Conservation (phyloP, 1,140 invertebrate species). For the Lineus longissimus region DNA sequence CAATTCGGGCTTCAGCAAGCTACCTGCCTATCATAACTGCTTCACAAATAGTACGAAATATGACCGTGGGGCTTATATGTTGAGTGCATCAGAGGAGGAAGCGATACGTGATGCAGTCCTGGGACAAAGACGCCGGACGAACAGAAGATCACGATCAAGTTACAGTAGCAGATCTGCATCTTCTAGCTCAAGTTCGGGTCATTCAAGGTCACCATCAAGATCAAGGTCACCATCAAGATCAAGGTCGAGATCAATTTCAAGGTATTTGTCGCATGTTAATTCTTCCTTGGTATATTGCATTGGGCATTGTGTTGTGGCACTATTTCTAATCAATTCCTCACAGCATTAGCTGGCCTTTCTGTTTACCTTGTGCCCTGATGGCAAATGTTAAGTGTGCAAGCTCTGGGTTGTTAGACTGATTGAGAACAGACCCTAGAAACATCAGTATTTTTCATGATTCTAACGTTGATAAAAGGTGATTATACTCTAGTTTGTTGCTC, state of each 20-base stretch:
- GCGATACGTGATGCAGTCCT: background rate
- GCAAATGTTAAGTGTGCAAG: no score
- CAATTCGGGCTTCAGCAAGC: slow-evolving; percentile 28
- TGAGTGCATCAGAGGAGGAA: background rate
- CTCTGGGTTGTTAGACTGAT: no score
- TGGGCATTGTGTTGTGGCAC: no score
- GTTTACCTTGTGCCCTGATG: no score
- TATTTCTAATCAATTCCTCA: no score
- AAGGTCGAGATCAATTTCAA: slow-evolving; percentile 45
- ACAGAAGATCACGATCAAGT: slow-evolving; percentile 20
- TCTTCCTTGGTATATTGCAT: no score
- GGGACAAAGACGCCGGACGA: background rate
- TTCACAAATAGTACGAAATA: slow-evolving; percentile 49
- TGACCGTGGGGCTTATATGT: slow-evolving; percentile 16
- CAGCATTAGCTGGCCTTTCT: no score
- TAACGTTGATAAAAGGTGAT: no score
- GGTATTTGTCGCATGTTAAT: slow-evolving; percentile 7
- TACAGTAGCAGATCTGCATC: slow-evolving; percentile 16
- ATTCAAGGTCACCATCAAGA: slow-evolving; percentile 37
- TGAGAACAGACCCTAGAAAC: no score
- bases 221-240: slow-evolving; percentile 51
- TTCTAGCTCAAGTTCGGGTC: slow-evolving; percentile 14
- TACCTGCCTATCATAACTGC: slow-evolving; percentile 46
- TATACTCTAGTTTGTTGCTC: no score
- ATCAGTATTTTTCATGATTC: no score